A percentile compares a stretch with the other conserved stretches of the same genome.
Conservation (phyloP, 2,113 vertebrate species). For the Chiloscyllium plagiosum region DNA sequence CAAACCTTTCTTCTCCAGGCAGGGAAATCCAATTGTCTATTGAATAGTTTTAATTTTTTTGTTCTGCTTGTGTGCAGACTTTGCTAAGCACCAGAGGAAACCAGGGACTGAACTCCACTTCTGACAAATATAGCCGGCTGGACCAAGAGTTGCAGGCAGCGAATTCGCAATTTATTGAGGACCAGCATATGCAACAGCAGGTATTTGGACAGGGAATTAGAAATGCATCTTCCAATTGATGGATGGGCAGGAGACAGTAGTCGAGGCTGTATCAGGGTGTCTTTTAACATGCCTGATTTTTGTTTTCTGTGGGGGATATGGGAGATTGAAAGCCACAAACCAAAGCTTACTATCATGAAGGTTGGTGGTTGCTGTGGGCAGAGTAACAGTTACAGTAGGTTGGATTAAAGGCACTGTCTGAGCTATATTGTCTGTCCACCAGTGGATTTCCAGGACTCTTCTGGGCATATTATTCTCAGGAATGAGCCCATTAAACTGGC, state of each 20-base stretch:
- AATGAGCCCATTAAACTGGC: not conserved
- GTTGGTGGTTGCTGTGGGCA: too few relatives aligned
- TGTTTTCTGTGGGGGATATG: too few relatives aligned
- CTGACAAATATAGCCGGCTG: slow-evolving; percentile 68
- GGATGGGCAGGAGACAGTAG: not conserved
- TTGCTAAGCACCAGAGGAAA: slow-evolving; percentile 67
- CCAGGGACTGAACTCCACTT: slow-evolving; percentile 66
- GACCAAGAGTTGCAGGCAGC: slow-evolving; percentile 76
- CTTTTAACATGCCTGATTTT: not conserved
- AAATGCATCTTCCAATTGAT: not conserved
- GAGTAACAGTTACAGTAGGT: not conserved
- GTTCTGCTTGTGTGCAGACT: slow-evolving; percentile 52
- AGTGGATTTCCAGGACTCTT: not conserved
- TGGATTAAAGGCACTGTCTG: not conserved
- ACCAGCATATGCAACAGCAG: slow-evolving; percentile 91
- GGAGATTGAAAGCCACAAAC: not conserved
- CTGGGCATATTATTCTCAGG: not conserved
- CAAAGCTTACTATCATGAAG: not conserved
- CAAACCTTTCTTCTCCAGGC: not conserved
- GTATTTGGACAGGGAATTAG: slow-evolving; percentile 53
- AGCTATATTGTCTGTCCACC: not conserved
- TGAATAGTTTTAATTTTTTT: not conserved
- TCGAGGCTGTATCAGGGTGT: not conserved
- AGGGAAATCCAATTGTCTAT: not conserved
- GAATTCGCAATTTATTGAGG: slow-evolving; percentile 87